Evolutionary conservation across 2,888 invertebrate genomes (phyloP), one percentile per base, ranked within the genome.

Genomic region (Lepidonotus clava): DNA sequence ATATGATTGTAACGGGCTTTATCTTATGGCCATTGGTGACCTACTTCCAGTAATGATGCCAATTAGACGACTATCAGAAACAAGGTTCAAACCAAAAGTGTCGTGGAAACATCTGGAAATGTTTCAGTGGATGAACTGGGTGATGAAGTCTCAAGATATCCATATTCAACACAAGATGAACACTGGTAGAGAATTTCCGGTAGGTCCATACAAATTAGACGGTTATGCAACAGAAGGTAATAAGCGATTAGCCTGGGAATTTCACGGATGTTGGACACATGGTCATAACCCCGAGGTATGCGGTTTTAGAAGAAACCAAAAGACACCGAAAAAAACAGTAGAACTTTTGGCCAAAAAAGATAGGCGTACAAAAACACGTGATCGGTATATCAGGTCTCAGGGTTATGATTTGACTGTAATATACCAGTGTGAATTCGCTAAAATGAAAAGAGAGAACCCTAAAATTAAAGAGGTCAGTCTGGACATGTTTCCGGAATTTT

Each of bases 101-200:
- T 14, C 34, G 8, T 38, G 41, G 40, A 21, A 28, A 5, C 24
- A 76, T 24, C 18, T n/a, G 4, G 41, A 40, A 5, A 41, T 41
- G 38, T 76, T 24, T 38, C 40, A 36, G 18, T 76, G 76, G 76
- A 11, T 76, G 24, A 21, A 76, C 4, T 76, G n/a, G n/a, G 11
- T 28, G 21, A 41, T 24, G n/a, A 24, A 1, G 18, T 36, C 14
- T 5, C 36, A 76, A 6, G 76, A 38, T n/a, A 14, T 36, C 8
- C 18, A 38, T 38, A 76, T 76, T 2, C 76, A 40, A 76, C 76
- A 76, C 24, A 76, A 76, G 36, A 5, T 38, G 18, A 76, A 76
- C 18, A 24, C 21, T 4, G 38, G 40, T 21, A 18, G 24, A 4
- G 76, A 76, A 76, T 38, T 36, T 21, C 38, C 21, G 2, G 36